Percentiles rank a stretch among this genome's conserved stretches.
These are phyloP conservation scores for Hippocampus guttulatus DNA, from an alignment of 2,113 vertebrate species.

Conservation along the genomic window DNA sequence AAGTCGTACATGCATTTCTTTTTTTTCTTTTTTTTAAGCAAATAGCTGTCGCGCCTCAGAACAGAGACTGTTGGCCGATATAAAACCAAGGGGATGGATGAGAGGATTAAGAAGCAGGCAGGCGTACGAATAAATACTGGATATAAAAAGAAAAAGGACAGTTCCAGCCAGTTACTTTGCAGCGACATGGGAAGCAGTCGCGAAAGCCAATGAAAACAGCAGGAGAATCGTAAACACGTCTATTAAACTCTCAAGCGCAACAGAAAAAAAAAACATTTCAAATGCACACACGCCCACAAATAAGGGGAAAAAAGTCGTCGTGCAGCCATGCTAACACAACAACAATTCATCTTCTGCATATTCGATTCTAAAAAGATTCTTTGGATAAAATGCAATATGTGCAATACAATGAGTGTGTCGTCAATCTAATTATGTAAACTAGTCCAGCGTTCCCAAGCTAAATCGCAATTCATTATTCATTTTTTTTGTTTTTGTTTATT, in stretches of 20 bases:
- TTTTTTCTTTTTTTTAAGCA: conserved; percentile 40
- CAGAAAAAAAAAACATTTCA: conserved; percentile 14
- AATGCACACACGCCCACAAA: conserved; percentile 1
- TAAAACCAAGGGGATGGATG: conserved; percentile 28
- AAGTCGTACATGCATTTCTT: conserved; percentile 43
- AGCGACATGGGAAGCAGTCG: neutral
- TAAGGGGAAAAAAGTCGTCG: neutral
- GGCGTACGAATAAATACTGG: conserved; percentile 21
- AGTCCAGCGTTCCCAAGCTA: too few relatives aligned
- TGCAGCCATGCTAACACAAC: neutral
- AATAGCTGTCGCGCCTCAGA: conserved; percentile 69
- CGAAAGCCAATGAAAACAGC: conserved; percentile 17
- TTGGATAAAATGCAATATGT: too few relatives aligned
- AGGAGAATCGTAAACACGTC: neutral
- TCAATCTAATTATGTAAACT: too few relatives aligned
- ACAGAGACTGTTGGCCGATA: conserved; percentile 50
- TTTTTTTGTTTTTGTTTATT: too few relatives aligned
- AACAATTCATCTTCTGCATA: neutral
- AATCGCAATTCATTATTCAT: too few relatives aligned
- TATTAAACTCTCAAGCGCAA: neutral
- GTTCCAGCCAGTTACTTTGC: neutral
- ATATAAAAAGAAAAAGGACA: conserved; percentile 11
- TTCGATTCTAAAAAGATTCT: too few relatives aligned
- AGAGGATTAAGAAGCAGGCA: conserved; percentile 20
- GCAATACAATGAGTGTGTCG: too few relatives aligned